These are phyloP conservation scores for Amphimedon queenslandica DNA, from an alignment of 37 sponge, comb jelly and placozoan species.

Conservation along the genomic window DNA sequence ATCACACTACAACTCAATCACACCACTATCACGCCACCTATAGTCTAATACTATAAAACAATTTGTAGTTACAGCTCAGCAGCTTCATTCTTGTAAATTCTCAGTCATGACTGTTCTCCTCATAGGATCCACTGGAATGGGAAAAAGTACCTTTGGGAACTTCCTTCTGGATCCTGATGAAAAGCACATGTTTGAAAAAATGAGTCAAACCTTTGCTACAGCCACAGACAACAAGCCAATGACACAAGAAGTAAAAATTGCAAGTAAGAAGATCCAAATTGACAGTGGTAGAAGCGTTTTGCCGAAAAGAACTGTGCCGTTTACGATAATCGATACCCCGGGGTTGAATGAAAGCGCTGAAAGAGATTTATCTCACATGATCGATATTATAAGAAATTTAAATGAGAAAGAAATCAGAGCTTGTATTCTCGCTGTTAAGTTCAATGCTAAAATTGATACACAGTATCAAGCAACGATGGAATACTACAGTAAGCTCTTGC, in stretches of 20 bases:
- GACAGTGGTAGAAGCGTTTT: not conserved
- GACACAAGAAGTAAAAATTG: conserved; percentile 13
- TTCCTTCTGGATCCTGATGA: conserved; percentile 1
- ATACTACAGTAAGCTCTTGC: conserved; percentile 15
- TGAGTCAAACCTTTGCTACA: conserved; percentile 36
- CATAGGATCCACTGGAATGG: conserved; percentile 49
- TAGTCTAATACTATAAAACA: too few relatives aligned
- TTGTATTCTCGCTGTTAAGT: conserved; percentile 3
- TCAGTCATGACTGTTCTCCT: conserved; percentile 21
- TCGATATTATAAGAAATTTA: conserved; percentile 11
- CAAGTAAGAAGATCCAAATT: not conserved
- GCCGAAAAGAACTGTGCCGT: not conserved
- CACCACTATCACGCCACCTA: too few relatives aligned
- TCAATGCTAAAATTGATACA: conserved; percentile 18
- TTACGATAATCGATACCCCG: conserved; percentile 42
- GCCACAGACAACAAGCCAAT: conserved; percentile 21
- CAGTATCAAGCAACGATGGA: conserved; percentile 18
- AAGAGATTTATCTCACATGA: conserved; percentile 30
- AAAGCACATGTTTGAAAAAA: not conserved
- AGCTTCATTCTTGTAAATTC: too few relatives aligned
- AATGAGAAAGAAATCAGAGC: conserved; percentile 6
- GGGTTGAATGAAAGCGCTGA: conserved; percentile 29
- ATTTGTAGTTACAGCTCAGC: too few relatives aligned
- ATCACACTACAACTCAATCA: too few relatives aligned
- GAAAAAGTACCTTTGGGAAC: conserved; percentile 45